phyloP scores from a whole-genome alignment of 2,888 invertebrate genomes.

The Willowsia nigromaculata region DNA sequence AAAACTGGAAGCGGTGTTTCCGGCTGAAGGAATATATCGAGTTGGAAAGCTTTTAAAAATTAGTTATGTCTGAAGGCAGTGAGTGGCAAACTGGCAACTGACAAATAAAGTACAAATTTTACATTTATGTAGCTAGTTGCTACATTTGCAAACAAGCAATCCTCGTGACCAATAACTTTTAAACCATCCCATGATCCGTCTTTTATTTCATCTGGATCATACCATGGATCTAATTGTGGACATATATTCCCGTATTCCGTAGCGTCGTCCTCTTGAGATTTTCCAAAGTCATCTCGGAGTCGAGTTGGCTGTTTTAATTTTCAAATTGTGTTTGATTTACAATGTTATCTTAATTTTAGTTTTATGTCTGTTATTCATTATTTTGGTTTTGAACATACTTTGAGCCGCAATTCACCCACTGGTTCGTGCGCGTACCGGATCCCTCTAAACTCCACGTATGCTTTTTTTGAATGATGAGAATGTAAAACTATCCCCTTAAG shows the following conservation, averaged over 20 bases:
- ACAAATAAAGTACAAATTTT: too few species aligned
- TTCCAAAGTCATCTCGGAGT: constrained; percentile 30
- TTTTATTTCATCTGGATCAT: constrained; percentile 51
- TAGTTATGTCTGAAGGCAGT: too few species aligned
- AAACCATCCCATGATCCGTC: constrained; percentile 42
- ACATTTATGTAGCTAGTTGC: constrained; percentile 59
- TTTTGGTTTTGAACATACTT: constrained; percentile 49
- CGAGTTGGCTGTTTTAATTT: constrained; percentile 8
- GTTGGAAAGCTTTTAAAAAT: neutral
- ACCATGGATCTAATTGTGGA: constrained; percentile 65
- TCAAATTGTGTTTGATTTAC: too few species aligned
- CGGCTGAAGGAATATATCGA: neutral
- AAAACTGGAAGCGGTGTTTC: constrained; percentile 64
- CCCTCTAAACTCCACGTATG: constrained; percentile 61
- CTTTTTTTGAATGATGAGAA: constrained; percentile 26
- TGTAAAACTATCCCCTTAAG: constrained; percentile 26
- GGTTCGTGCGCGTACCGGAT: constrained; percentile 62
- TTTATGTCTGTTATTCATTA: too few species aligned
- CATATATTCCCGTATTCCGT: constrained; percentile 67
- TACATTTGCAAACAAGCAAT: constrained; percentile 73
- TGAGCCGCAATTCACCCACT: constrained; percentile 45
- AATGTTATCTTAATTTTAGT: neutral
- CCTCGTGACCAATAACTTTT: constrained; percentile 64
- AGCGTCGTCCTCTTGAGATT: constrained; percentile 35
- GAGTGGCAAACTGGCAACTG: too few species aligned